Conservation (phyloP, 2,797 vertebrate species). For the Eospalax fontanierii region DNA sequence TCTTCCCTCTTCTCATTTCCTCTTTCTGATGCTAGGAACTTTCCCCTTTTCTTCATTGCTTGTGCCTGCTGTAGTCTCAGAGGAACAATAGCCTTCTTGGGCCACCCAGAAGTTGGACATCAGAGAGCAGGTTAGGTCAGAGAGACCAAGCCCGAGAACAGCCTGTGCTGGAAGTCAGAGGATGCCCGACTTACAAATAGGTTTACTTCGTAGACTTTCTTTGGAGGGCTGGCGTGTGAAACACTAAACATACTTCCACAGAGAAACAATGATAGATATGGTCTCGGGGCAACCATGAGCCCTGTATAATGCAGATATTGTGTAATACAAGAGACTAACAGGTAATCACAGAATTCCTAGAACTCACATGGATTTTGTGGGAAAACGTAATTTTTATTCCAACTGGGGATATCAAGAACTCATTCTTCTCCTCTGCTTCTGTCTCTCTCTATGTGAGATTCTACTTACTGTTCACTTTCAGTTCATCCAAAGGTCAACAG, state of each 20-base stretch:
- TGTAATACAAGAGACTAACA: conserved; percentile 45
- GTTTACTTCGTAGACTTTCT: conserved; percentile 74
- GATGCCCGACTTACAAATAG: conserved; percentile 62
- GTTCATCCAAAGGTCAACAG: not conserved
- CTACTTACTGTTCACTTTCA: not conserved
- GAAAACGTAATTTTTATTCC: conserved; percentile 52
- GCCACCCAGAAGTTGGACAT: conserved; percentile 82
- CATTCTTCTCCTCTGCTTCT: not conserved
- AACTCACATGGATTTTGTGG: conserved; percentile 22
- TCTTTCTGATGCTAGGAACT: conserved; percentile 49
- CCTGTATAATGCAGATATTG: conserved; percentile 9
- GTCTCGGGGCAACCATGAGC: not conserved
- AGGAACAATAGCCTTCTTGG: conserved; percentile 58
- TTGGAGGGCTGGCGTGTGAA: conserved; percentile 47
- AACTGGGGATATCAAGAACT: not conserved
- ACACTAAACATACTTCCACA: conserved; percentile 46
- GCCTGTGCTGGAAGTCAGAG: conserved; percentile 67
- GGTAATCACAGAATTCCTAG: conserved; percentile 47
- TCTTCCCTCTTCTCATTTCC: not conserved
- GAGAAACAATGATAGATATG: conserved; percentile 58
- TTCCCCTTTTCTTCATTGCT: conserved; percentile 74
- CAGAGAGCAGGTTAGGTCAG: conserved; percentile 78
- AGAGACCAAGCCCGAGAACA: conserved; percentile 55
- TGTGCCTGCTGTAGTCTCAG: conserved; percentile 54
- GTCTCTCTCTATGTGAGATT: not conserved